Evolutionary conservation across 2,888 invertebrate genomes (phyloP).

Genomic region (Tetanocera ferruginea): DNA sequence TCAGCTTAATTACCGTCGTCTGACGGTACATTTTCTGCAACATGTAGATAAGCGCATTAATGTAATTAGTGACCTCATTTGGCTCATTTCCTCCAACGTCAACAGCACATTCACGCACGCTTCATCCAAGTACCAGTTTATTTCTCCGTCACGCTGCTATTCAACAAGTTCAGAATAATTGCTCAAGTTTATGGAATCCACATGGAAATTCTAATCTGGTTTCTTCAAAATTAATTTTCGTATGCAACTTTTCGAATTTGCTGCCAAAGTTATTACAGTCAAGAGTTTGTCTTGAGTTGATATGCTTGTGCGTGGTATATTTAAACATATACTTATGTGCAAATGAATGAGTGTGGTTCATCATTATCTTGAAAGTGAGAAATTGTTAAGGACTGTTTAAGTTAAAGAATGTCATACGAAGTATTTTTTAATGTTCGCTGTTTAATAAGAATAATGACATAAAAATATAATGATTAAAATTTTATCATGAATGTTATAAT

Average conservation of each 20-base stretch:
- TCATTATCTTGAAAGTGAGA: no score
- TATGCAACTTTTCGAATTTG: not conserved
- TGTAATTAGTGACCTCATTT: slow-evolving; percentile 5
- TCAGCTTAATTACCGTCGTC: not conserved
- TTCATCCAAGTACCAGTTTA: not conserved
- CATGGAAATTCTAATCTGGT: slow-evolving; percentile 14
- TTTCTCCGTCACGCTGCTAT: not conserved
- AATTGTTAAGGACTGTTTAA: no score
- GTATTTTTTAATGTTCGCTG: no score
- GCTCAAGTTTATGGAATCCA: slow-evolving; percentile 11
- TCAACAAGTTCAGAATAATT: slow-evolving; percentile 26
- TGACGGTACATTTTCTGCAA: slow-evolving; percentile 1
- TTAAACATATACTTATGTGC: no score
- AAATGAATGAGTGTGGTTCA: no score
- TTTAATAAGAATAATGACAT: no score
- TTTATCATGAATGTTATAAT: no score
- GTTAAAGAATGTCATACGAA: no score
- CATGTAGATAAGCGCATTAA: slow-evolving; percentile 32
- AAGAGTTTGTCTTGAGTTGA: not conserved
- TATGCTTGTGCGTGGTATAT: no score
- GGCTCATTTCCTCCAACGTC: no score
- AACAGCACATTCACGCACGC: not conserved
- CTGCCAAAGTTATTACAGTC: no score
- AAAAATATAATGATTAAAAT: no score
- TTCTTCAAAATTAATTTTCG: not conserved